A percentile compares a stretch with the other conserved stretches of the same genome.
Conservation (phyloP, 2,888 invertebrate genomes). For the Amphipoea lucens region DNA sequence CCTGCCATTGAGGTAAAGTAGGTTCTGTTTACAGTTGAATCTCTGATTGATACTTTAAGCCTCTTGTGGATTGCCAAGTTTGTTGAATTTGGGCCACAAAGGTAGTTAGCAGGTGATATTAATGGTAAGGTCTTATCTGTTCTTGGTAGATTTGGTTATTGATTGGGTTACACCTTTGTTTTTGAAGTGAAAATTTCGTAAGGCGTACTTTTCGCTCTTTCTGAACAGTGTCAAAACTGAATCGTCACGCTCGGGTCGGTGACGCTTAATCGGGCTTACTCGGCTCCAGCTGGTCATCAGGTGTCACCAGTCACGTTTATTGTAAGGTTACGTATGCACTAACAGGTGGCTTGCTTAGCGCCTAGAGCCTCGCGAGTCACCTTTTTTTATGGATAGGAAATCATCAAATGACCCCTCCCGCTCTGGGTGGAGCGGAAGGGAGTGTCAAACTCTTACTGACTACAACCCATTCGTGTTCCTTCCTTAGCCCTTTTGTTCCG, state of each 20-base stretch:
- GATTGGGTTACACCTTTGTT: constrained; percentile 3
- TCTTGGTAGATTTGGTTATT: constrained; percentile 25
- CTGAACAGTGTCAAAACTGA: not conserved
- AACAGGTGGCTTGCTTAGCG: no score
- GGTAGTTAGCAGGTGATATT: constrained; percentile 47
- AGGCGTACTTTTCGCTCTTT: not conserved
- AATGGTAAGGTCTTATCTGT: constrained; percentile 41
- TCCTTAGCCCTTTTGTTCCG: no score
- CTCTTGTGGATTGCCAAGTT: constrained; percentile 55
- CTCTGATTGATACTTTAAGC: constrained; percentile 59
- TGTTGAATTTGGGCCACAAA: constrained; percentile 45
- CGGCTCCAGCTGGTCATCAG: not conserved
- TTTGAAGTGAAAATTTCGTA: not conserved
- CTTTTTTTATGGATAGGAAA: no score
- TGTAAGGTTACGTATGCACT: not conserved
- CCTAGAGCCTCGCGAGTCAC: no score
- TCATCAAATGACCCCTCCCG: no score
- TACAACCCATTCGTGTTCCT: no score
- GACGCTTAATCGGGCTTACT: not conserved
- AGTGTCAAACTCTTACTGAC: no score
- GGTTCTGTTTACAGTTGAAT: constrained; percentile 39
- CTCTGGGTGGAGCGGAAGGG: no score
- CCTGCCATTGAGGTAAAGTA: constrained; percentile 34
- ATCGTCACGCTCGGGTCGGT: not conserved
- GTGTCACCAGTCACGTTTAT: not conserved